Evolutionary conservation across 2,113 vertebrate species (phyloP), one percentile per base, ranked within the genome.

Genomic region (Pholis gunnellus): DNA sequence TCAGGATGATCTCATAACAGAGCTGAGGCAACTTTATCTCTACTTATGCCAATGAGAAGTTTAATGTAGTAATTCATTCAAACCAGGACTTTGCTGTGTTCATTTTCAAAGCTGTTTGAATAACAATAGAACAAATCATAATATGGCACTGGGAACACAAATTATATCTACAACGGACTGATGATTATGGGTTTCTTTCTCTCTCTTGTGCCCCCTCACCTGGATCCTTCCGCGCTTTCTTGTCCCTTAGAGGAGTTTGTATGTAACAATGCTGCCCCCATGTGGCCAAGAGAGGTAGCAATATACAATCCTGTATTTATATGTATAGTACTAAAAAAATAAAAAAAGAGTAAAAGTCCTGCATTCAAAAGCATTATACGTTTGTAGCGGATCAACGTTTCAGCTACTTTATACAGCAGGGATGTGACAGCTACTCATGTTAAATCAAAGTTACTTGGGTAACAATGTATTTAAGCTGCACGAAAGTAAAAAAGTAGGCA

Each of bases 1-100:
- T 88, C 85, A 86, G 84, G 61, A 90, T 93, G 92, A 93, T 69
- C 89, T 93, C 92, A 93, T 86, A 68, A 75, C 67, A 40, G 76
- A 86, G 78, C 66, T 20, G 82, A 81, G 64, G 78, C 82, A 65
- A 82, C 63, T 88, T 86, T 87, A 89, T 91, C 92, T 91, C 68
- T 60, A 34, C 61, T 75, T 17, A 66, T 81, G 75, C 84, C 84
- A 84, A 9, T 57, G 60, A 75, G 56, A 83, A 36, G 56, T 77
- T 84, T 56, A 70, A 72, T 61, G 57, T 38, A 9, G 54, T 72
- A 66, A 75, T 66, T 71, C 77, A 71, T 25, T 75, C 11, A 70
- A 15, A 59, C 10, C 27, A 6, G 13, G 27, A 31, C 59, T 31
- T 72, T 25, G 22, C 57, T 36, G 5, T 29, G 31, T 42, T 79